Evolutionary conservation across 2,113 vertebrate genomes (phyloP).

Genomic region (Sapajus apella): DNA sequence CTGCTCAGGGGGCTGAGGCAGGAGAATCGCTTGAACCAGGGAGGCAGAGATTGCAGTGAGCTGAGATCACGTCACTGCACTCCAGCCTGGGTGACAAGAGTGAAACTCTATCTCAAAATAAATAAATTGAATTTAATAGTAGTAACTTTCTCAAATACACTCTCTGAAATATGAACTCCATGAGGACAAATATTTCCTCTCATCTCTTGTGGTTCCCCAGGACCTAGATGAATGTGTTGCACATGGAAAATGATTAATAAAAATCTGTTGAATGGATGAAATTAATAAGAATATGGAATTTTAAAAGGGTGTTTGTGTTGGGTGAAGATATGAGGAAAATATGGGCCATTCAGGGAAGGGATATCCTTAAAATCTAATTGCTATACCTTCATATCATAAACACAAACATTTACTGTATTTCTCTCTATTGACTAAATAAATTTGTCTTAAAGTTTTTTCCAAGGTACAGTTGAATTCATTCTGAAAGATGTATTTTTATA

Average conservation of each 20-base stretch:
- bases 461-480: background rate
- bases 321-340: background rate
- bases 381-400: background rate
- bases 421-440: background rate
- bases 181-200: background rate
- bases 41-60: no score
- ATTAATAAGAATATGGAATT: background rate
- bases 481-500: background rate
- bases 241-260: background rate
- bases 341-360: background rate
- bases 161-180: background rate
- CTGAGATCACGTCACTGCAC: no score
- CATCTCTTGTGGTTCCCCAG: background rate
- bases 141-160: background rate
- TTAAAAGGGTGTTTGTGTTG: background rate
- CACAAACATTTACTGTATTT: slow-evolving; percentile 14
- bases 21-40: no score
- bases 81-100: no score
- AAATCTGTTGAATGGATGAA: background rate
- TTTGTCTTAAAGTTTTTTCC: slow-evolving; percentile 3
- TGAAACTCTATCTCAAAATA: no score
- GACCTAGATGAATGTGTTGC: background rate
- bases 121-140: background rate
- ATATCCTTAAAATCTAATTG: background rate
- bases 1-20: no score